Conservation (phyloP, 92 coral and sea anemone species). For the Porites rus region DNA sequence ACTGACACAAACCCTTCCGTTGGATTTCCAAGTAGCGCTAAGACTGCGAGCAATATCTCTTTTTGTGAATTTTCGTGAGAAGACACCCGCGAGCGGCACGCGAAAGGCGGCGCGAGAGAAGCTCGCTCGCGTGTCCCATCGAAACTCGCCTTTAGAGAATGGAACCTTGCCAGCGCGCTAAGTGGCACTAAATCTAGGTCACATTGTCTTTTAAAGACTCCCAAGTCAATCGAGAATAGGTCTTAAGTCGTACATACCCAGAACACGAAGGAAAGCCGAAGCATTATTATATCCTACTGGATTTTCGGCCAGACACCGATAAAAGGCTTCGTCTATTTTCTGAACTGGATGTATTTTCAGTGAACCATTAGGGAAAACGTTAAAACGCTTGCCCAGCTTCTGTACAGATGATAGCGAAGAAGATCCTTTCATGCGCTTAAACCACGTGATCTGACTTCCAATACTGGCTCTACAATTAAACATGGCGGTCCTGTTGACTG, state of each 20-base stretch:
- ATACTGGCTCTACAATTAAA: constrained; percentile 69
- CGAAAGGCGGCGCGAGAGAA: no score
- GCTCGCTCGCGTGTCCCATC: no score
- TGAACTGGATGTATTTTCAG: constrained; percentile 57
- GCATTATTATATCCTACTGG: constrained; percentile 66
- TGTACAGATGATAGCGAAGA: constrained; percentile 48
- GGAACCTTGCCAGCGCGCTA: no score
- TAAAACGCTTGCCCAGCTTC: constrained; percentile 74
- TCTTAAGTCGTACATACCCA: constrained; percentile 55
- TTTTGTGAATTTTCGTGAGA: no score
- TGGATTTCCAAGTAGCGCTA: no score
- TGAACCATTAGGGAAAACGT: constrained; percentile 75
- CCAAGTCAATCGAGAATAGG: no score
- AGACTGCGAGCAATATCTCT: no score
- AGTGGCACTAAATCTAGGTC: no score
- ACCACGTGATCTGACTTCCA: constrained; percentile 69
- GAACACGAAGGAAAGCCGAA: constrained; percentile 74
- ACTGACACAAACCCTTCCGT: no score
- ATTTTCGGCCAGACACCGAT: constrained; percentile 76
- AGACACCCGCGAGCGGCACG: no score
- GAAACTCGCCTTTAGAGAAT: no score
- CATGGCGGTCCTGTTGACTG: constrained; percentile 68
- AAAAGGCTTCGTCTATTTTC: constrained; percentile 78
- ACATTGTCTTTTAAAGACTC: no score
- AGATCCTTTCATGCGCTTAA: constrained; percentile 32